Evolutionary conservation across 2,888 invertebrate species (phyloP).

Genomic region (Perdita meconis): DNA sequence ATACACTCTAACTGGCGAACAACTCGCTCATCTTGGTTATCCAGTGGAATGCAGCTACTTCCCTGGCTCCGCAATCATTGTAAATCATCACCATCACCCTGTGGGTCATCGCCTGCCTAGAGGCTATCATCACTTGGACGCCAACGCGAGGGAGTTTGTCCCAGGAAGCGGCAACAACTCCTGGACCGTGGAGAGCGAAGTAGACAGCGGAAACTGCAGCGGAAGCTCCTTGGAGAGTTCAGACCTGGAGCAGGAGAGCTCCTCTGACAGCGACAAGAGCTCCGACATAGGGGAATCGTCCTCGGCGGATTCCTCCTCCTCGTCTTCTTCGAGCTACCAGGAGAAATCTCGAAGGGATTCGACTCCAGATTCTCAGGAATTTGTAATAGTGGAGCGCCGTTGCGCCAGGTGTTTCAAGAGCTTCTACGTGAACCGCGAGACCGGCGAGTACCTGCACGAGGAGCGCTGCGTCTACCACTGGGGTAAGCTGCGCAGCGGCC

Average conservation of each 20-base stretch:
- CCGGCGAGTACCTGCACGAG: conserved; percentile 88
- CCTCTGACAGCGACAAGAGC: conserved; percentile 77
- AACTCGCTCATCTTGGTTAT: conserved; percentile 89
- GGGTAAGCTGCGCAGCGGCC: conserved; percentile 88
- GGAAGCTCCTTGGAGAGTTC: conserved; percentile 78
- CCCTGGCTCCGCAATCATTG: conserved; percentile 82
- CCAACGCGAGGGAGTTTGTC: conserved; percentile 89
- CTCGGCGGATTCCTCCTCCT: conserved; percentile 16
- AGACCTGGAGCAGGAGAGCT: conserved; percentile 75
- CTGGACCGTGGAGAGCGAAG: conserved; percentile 73
- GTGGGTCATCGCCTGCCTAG: conserved; percentile 64
- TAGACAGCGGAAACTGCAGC: conserved; percentile 77
- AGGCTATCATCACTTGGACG: conserved; percentile 85
- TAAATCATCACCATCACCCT: conserved; percentile 43
- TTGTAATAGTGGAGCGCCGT: conserved; percentile 81
- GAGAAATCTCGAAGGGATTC: conserved; percentile 11
- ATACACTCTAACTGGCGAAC: conserved; percentile 87
- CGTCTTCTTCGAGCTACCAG: conserved; percentile 13
- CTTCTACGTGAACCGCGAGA: conserved; percentile 88
- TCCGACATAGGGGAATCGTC: conserved; percentile 71
- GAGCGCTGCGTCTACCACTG: conserved; percentile 95
- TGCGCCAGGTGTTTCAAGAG: conserved; percentile 90
- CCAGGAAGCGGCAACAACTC: conserved; percentile 80
- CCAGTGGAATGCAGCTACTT: conserved; percentile 88
- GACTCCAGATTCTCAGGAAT: not conserved